Evolutionary conservation across 2,888 invertebrate genomes (phyloP).

Genomic region (Tuberolachnus salignus): DNA sequence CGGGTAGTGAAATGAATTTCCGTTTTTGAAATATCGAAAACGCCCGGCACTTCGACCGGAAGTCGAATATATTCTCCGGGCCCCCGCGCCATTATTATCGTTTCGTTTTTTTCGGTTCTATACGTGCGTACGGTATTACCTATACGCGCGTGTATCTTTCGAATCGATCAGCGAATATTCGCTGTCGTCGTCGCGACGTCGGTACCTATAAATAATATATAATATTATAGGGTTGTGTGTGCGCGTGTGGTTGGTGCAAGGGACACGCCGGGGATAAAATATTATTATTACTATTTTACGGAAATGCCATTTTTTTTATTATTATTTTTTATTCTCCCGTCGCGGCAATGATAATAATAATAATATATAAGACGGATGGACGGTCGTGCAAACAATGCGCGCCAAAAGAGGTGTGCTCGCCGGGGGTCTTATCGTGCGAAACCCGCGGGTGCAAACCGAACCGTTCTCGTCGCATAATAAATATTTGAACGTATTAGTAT

Average conservation of each 20-base stretch:
- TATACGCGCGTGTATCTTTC: neutral
- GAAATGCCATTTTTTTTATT: slow-evolving; percentile 32
- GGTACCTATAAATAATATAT: neutral
- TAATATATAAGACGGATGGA: slow-evolving; percentile 42
- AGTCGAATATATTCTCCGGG: neutral
- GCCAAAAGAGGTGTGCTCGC: neutral
- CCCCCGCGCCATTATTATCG: neutral
- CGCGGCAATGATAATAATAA: too few species aligned
- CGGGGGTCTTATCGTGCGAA: slow-evolving; percentile 9
- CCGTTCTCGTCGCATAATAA: neutral
- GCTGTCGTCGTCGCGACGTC: neutral
- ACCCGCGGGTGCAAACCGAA: neutral
- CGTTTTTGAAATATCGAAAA: slow-evolving; percentile 31
- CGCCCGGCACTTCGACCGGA: neutral
- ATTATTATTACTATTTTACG: neutral
- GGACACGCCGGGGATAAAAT: neutral
- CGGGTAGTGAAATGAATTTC: slow-evolving; percentile 20
- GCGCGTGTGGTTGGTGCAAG: too few species aligned
- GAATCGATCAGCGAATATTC: neutral
- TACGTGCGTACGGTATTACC: neutral
- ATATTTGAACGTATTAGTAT: neutral
- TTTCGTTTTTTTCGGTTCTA: neutral
- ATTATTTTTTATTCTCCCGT: too few species aligned
- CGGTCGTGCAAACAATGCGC: slow-evolving; percentile 18
- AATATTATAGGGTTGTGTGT: too few species aligned